Evolutionary conservation across 2,797 vertebrate genomes (phyloP), one percentile per base, ranked within the genome.

Genomic region (Xiphophorus birchmanni): DNA sequence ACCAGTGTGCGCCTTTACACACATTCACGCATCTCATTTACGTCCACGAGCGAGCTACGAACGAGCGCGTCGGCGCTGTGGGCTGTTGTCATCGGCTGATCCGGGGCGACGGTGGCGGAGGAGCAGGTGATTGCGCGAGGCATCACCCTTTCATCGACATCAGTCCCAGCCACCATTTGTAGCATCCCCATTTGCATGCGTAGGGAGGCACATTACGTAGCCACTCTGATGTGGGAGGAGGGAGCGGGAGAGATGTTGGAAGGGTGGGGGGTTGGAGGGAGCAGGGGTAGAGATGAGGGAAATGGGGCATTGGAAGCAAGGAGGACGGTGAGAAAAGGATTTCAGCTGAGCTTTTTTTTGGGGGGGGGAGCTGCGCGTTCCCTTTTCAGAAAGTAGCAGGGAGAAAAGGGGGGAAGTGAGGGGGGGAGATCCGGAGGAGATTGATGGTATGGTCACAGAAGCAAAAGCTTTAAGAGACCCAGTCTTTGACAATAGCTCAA

Each of bases 61-160:
- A 89, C 78, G 89, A 84, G 91, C 11, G 90, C 80, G 88, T 90
- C 80, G 80, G 76, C 89, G 75, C 87, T 80, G 89, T 80, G 87
- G 92, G 85, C 29, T 93, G 85, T 89, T 90, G 93, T 92, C 91
- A 87, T 91, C 83, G 92, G 90, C 94, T 95, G 94, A 87, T 93
- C 85, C 93, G 95, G 92, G 94, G 95, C 82, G 84, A 83, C 65
- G 90, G 90, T 42, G 81, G 86, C 67, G 48, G 83, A 84, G 90
- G 92, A 88, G 92, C 93, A 94, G 94, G 94, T 94, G 93, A 94
- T 95, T 96, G 97, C 97, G 96, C 96, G 95, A 97, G 96, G 97
- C 98, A 98, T 98, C 97, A 96, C 97, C 97, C 97, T 97, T 96
- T 97, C 97, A 97, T 97, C 96, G 96, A 96, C 95, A 96, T 95